Conservation (phyloP, 2,888 invertebrate species). For the Leptothorax acervorum region DNA sequence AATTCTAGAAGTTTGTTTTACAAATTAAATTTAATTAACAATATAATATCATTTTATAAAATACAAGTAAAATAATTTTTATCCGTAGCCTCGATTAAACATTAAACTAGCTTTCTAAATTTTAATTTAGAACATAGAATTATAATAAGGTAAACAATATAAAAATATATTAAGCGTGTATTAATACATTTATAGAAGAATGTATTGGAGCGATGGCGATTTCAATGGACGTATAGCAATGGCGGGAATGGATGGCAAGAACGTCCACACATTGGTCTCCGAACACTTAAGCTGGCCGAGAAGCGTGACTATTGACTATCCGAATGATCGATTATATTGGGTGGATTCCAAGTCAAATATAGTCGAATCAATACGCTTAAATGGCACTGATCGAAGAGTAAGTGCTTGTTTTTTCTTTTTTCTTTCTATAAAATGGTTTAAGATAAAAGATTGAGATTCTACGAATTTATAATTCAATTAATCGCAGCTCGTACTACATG, state of each 20-base stretch:
- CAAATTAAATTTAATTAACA: not conserved
- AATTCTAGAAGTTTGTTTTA: not conserved
- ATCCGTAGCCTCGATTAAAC: not conserved
- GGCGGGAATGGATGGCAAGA: slow-evolving; percentile 94
- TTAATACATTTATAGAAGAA: slow-evolving; percentile 86
- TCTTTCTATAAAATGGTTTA: not conserved
- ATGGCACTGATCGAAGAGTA: slow-evolving; percentile 90
- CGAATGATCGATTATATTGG: slow-evolving; percentile 94
- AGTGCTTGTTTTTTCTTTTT: not conserved
- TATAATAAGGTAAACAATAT: not conserved
- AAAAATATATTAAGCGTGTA: not conserved
- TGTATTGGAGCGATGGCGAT: slow-evolving; percentile 98
- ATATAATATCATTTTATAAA: not conserved
- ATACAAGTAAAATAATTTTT: not conserved
- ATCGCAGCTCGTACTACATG: slow-evolving; percentile 86
- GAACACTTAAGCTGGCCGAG: slow-evolving; percentile 92
- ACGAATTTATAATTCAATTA: not conserved
- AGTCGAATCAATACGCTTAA: slow-evolving; percentile 89
- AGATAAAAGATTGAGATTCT: not conserved
- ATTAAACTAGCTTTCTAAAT: not conserved
- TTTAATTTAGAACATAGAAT: not conserved
- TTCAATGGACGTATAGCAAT: slow-evolving; percentile 90
- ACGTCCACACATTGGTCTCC: slow-evolving; percentile 88
- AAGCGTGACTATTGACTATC: slow-evolving; percentile 93
- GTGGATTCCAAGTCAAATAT: slow-evolving; percentile 91